Evolutionary conservation across 2,888 invertebrate species (phyloP).

Genomic region (Aradus depressus): DNA sequence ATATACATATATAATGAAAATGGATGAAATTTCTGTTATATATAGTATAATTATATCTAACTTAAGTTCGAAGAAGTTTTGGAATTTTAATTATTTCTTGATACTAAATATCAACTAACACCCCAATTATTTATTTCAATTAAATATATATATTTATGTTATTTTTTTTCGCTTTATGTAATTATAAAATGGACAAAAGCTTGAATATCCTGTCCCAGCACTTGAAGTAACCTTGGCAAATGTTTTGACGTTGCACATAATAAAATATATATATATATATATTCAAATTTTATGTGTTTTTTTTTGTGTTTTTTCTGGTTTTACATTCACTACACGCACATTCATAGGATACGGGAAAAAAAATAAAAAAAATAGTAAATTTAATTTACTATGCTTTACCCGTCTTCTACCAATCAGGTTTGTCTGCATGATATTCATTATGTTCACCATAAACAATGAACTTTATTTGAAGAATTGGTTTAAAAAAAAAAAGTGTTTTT

Average conservation of each 20-base stretch:
- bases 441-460: not conserved
- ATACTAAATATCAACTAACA: no score
- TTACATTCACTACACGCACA: conserved; percentile 15
- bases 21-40: no score
- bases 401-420: no score
- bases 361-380: not conserved
- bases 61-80: no score
- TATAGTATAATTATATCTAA: no score
- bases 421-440: conserved; percentile 6
- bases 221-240: conserved; percentile 17
- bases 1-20: no score
- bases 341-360: no score
- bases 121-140: no score
- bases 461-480: not conserved
- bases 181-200: not conserved
- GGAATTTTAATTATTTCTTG: no score
- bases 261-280: no score
- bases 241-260: conserved; percentile 7
- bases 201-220: conserved; percentile 5
- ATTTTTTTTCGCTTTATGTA: no score
- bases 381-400: conserved; percentile 5
- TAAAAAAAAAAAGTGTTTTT: not conserved
- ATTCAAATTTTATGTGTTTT: not conserved
- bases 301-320: conserved; percentile 5
- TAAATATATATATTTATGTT: no score